These are phyloP conservation scores for Illadopsis cleaveri DNA, from an alignment of 2,113 vertebrate genomes.

Conservation along the genomic window DNA sequence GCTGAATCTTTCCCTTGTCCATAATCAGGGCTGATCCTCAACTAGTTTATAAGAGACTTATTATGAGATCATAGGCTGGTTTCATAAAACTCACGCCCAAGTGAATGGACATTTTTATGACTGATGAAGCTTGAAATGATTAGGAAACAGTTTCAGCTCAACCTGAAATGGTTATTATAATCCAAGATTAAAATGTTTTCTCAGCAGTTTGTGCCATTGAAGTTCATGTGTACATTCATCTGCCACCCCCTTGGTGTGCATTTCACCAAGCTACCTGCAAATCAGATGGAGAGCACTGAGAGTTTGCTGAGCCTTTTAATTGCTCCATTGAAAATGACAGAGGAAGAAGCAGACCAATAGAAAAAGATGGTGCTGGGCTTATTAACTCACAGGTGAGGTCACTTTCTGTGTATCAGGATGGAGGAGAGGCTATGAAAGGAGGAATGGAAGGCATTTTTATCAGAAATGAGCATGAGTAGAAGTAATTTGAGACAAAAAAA, in stretches of 20 bases:
- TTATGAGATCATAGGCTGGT: background rate
- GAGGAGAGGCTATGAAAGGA: background rate
- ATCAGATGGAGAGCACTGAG: background rate
- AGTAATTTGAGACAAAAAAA: background rate
- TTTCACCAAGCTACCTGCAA: background rate
- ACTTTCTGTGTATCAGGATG: background rate
- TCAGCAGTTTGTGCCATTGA: background rate
- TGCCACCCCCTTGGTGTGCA: background rate
- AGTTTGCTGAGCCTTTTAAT: background rate
- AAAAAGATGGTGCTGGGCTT: background rate
- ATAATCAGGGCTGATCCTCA: background rate
- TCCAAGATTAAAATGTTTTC: background rate
- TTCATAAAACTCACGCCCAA: background rate
- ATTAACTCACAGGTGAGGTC: background rate
- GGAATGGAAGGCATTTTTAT: fast-evolving
- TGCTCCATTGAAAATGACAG: background rate
- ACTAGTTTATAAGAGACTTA: background rate
- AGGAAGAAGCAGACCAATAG: background rate
- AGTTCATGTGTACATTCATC: background rate
- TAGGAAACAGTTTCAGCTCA: background rate
- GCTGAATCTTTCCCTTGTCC: background rate
- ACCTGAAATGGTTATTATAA: background rate
- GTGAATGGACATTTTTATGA: background rate
- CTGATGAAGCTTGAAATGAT: background rate
- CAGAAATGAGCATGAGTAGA: background rate